phyloP scores from a whole-genome alignment of 2,113 vertebrate species.

The Columba livia region DNA sequence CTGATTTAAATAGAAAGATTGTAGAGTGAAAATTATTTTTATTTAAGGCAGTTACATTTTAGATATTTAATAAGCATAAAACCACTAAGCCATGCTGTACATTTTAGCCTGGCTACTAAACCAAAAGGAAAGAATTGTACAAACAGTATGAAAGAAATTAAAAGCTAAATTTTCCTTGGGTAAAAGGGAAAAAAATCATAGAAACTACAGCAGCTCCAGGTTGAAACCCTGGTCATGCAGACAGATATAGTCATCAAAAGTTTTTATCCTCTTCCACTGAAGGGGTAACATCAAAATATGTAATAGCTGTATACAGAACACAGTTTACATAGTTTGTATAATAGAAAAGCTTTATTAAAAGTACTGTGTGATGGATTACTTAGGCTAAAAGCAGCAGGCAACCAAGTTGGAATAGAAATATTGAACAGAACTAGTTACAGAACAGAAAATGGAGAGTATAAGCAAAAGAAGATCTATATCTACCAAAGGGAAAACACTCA shows the following conservation, averaged over 20 bases:
- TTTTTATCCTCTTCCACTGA: not conserved
- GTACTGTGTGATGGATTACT: not conserved
- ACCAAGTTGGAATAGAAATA: not conserved
- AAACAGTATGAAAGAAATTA: not conserved
- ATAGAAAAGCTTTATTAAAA: not conserved
- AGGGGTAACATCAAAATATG: not conserved
- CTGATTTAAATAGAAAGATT: not conserved
- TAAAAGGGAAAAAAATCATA: not conserved
- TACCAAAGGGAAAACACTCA: not conserved
- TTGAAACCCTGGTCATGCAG: not conserved
- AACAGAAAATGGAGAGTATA: not conserved
- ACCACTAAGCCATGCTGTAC: not conserved
- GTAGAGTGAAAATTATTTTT: not conserved
- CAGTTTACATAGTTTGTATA: not conserved
- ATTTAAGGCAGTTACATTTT: not conserved
- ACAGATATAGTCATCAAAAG: not conserved
- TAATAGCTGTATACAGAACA: not conserved
- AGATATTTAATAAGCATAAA: not conserved
- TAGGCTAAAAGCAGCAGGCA: not conserved
- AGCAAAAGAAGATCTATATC: not conserved
- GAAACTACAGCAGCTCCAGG: not conserved
- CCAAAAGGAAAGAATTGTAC: not conserved
- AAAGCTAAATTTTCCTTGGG: not conserved
- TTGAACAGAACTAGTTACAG: not conserved
- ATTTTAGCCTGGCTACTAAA: not conserved